Conservation (phyloP, 2,797 vertebrate genomes). For the Darevskia mixta region DNA sequence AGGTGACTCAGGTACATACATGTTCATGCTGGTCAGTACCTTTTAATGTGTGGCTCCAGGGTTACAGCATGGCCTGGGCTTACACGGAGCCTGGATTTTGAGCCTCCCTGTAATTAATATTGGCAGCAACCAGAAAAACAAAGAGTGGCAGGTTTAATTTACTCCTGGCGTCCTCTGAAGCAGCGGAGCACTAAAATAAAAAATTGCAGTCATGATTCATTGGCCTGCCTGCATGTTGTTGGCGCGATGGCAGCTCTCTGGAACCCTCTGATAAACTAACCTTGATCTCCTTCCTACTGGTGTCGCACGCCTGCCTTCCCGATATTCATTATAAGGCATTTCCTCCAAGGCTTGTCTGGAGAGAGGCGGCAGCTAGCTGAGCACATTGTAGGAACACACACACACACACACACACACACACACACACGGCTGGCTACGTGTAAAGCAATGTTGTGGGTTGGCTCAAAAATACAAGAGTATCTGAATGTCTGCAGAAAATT, state of each 20-base stretch:
- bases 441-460: background rate
- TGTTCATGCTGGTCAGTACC: background rate
- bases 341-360: background rate
- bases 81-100: background rate
- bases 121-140: slow-evolving; percentile 14
- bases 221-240: background rate
- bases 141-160: slow-evolving; percentile 34
- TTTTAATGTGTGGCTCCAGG: too few relatives aligned
- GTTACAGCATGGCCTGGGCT: background rate
- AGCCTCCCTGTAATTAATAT: slow-evolving; percentile 17
- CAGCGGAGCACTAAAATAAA: slow-evolving; percentile 8
- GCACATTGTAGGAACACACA: background rate
- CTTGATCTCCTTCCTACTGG: background rate
- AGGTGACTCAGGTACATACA: rapidly evolving
- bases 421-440: background rate
- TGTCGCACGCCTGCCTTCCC: background rate
- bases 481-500: too few relatives aligned
- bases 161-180: slow-evolving; percentile 1
- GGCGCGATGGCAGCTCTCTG: background rate
- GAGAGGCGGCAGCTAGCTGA: background rate
- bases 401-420: background rate
- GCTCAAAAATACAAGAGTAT: too few relatives aligned
- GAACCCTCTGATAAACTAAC: slow-evolving; percentile 2
- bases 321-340: background rate
- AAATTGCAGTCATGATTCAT: slow-evolving; percentile 33